Conservation (phyloP, 30 jellyfish, hydroid and myxozoan genomes). For the Aurelia sp. region DNA sequence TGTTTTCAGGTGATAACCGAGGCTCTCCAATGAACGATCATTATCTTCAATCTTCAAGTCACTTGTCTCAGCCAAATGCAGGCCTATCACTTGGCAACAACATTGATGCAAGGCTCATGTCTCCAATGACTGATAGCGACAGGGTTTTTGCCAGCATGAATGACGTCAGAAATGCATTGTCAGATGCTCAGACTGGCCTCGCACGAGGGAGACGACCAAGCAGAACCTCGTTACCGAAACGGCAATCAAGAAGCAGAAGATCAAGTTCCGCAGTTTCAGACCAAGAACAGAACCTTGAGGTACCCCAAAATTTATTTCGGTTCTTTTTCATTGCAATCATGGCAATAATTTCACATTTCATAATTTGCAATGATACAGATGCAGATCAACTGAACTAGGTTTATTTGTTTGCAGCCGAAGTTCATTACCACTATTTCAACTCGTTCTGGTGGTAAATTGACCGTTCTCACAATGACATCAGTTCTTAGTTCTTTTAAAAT, state of each 20-base stretch:
- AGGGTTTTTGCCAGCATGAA: slow-evolving; percentile 16
- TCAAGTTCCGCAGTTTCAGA: slow-evolving; percentile 58
- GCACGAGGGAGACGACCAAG: slow-evolving; percentile 65
- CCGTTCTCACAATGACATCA: too few relatives aligned
- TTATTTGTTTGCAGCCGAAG: too few relatives aligned
- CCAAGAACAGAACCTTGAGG: slow-evolving; percentile 70
- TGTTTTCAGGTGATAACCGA: slow-evolving; percentile 34
- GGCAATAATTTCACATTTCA: too few relatives aligned
- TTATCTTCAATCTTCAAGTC: slow-evolving; percentile 39
- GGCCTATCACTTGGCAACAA: slow-evolving; percentile 6
- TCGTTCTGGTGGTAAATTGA: too few relatives aligned
- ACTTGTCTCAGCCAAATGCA: slow-evolving; percentile 19
- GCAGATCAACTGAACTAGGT: too few relatives aligned
- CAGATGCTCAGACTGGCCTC: slow-evolving; percentile 38
- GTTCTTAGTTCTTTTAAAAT: too few relatives aligned
- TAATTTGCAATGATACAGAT: too few relatives aligned
- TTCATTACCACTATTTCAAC: too few relatives aligned
- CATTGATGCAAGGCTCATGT: slow-evolving; percentile 40
- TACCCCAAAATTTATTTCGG: slow-evolving; percentile 1
- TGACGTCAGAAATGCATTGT: slow-evolving; percentile 29
- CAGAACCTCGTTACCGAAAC: slow-evolving; percentile 39
- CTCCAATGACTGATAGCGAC: slow-evolving; percentile 21
- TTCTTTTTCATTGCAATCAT: background rate
- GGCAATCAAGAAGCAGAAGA: slow-evolving; percentile 56
- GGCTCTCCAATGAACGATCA: slow-evolving; percentile 60